Conservation (phyloP, 2,797 vertebrate genomes). For the Labeo calbasu region DNA sequence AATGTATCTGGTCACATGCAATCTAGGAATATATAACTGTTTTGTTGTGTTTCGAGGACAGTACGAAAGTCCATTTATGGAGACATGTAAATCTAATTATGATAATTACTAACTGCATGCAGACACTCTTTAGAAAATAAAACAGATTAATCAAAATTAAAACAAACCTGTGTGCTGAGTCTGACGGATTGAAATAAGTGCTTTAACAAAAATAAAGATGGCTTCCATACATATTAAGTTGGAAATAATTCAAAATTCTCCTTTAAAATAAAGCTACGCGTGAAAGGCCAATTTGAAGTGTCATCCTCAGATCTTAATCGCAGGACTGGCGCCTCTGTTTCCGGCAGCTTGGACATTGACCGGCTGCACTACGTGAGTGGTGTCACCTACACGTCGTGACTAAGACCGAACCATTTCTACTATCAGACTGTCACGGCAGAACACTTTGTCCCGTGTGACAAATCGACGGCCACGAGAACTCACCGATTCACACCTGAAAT, state of each 20-base stretch:
- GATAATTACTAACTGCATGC: background rate
- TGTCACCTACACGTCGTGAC: background rate
- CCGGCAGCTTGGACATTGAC: constrained; percentile 39
- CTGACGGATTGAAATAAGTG: background rate
- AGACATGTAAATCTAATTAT: background rate
- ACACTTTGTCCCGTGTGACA: background rate
- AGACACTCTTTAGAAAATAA: background rate
- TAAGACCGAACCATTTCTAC: constrained; percentile 19
- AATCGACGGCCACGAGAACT: background rate
- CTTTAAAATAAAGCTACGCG: background rate
- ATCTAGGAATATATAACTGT: background rate
- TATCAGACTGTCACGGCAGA: background rate
- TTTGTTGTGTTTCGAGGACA: background rate
- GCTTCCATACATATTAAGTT: background rate
- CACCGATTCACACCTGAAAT: background rate
- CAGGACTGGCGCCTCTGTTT: constrained; percentile 14
- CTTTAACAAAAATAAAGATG: background rate
- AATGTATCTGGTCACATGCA: background rate
- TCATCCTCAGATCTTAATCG: constrained; percentile 24
- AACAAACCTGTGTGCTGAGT: background rate
- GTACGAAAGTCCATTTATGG: background rate
- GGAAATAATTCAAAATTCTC: background rate
- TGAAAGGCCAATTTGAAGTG: background rate
- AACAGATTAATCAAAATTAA: background rate
- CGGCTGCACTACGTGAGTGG: constrained; percentile 36